Percentiles rank a stretch among this genome's conserved stretches.
phyloP scores from a whole-genome alignment of 2,888 invertebrate species.

The Lithophane ornitopus region DNA sequence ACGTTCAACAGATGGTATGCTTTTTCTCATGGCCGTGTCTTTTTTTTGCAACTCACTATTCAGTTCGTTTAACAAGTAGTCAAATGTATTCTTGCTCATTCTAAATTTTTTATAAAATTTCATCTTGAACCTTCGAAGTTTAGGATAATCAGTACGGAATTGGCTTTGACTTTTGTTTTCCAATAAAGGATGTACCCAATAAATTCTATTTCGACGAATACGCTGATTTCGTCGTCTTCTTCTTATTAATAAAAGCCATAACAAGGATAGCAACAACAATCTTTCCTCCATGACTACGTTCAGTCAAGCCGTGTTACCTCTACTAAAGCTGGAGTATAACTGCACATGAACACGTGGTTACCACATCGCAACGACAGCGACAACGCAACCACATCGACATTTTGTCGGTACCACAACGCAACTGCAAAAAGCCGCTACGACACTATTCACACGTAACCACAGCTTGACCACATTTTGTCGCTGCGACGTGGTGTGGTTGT shows the following conservation, averaged over 20 bases:
- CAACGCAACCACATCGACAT: too few species aligned
- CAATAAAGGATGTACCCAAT: slow-evolving; percentile 58
- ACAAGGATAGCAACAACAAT: too few species aligned
- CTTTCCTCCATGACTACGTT: too few species aligned
- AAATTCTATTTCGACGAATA: slow-evolving; percentile 52
- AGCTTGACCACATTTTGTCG: neutral
- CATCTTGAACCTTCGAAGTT: slow-evolving; percentile 24
- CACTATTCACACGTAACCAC: neutral
- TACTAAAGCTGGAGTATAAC: too few species aligned
- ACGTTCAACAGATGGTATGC: too few species aligned
- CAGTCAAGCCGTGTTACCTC: too few species aligned
- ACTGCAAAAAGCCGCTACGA: neutral
- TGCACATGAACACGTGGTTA: too few species aligned
- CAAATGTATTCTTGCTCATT: slow-evolving; percentile 41
- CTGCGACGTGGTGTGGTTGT: neutral
- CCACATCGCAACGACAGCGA: too few species aligned
- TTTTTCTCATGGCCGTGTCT: too few species aligned
- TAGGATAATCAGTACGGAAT: slow-evolving; percentile 45
- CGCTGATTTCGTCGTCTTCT: slow-evolving; percentile 31
- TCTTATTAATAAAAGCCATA: too few species aligned
- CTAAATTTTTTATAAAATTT: slow-evolving; percentile 31
- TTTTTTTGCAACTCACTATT: too few species aligned
- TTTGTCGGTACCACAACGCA: neutral
- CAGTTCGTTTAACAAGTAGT: neutral
- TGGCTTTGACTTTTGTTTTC: slow-evolving; percentile 53